Conservation (phyloP, 2,888 invertebrate genomes). For the Drosophila helvetica region DNA sequence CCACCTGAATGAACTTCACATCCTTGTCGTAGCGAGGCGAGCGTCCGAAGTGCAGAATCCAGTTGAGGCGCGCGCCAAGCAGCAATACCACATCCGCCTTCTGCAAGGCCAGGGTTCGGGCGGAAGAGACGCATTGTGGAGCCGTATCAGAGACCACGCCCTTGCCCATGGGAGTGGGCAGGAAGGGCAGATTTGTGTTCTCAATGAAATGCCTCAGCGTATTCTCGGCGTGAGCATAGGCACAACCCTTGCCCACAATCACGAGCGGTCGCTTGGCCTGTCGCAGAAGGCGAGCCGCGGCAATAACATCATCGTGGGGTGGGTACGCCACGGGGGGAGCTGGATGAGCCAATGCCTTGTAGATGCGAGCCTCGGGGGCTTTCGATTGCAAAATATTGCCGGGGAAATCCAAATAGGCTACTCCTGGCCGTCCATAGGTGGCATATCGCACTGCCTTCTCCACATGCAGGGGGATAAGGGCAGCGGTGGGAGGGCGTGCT, state of each 20-base stretch:
- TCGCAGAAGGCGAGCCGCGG: conserved; percentile 88
- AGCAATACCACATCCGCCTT: conserved; percentile 95
- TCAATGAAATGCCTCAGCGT: conserved; percentile 89
- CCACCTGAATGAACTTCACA: conserved; percentile 96
- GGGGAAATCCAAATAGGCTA: conserved; percentile 95
- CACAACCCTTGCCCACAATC: conserved; percentile 95
- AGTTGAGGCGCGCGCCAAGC: conserved; percentile 96
- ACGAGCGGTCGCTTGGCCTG: conserved; percentile 93
- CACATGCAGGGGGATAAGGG: conserved; percentile 93
- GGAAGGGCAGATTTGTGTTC: conserved; percentile 91
- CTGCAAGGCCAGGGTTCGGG: conserved; percentile 93
- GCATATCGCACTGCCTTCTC: conserved; percentile 95
- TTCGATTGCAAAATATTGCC: conserved; percentile 90
- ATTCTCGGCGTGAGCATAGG: conserved; percentile 91
- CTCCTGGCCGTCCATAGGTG: conserved; percentile 95
- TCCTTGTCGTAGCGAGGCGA: conserved; percentile 92
- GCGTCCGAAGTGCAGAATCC: conserved; percentile 98
- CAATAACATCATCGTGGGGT: conserved; percentile 87
- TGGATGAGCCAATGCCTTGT: conserved; percentile 82
- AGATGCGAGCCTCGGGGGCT: conserved; percentile 75
- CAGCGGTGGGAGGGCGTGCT: conserved; percentile 92
- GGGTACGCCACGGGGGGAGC: conserved; percentile 89
- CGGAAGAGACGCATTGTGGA: conserved; percentile 91
- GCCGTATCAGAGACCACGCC: conserved; percentile 90
- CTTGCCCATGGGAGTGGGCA: conserved; percentile 98